phyloP scores from a whole-genome alignment of 2,888 invertebrate genomes.

The Nomada ferruginata region DNA sequence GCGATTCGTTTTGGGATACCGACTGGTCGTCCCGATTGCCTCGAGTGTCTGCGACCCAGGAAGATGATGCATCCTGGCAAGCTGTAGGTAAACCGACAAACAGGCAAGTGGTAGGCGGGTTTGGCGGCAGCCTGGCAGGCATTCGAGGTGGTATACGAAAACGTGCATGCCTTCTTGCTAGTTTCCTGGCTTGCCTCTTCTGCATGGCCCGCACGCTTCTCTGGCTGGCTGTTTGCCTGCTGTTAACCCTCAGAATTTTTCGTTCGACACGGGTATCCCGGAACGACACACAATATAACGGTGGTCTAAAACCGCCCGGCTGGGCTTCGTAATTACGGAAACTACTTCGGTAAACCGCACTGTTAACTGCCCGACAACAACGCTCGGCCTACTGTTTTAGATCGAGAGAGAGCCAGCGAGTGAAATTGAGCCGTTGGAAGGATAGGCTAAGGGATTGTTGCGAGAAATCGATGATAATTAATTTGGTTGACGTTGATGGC shows the following conservation, averaged over 20 bases:
- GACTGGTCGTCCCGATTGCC: constrained; percentile 50
- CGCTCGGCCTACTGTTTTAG: not conserved
- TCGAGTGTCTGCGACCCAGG: constrained; percentile 55
- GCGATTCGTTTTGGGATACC: constrained; percentile 64
- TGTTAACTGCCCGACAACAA: constrained; percentile 32
- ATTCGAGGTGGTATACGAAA: constrained; percentile 24
- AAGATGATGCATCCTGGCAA: constrained; percentile 65
- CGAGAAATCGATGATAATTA: not conserved
- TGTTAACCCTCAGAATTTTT: constrained; percentile 73
- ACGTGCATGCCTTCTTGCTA: constrained; percentile 11
- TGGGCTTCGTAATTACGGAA: constrained; percentile 27
- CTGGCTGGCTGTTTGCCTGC: constrained; percentile 58
- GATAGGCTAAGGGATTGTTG: not conserved
- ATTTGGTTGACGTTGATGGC: no score
- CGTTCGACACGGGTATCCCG: constrained; percentile 29
- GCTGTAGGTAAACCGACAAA: constrained; percentile 25
- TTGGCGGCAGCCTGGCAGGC: constrained; percentile 11
- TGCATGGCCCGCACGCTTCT: not conserved
- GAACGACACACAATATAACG: constrained; percentile 70
- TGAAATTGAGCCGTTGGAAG: not conserved
- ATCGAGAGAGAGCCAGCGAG: not conserved
- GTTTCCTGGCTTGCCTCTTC: constrained; percentile 17
- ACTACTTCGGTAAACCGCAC: constrained; percentile 35
- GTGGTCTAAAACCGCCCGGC: constrained; percentile 35
- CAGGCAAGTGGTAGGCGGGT: constrained; percentile 36